phyloP scores from a whole-genome alignment of 2,113 vertebrate genomes.

The Corythornis vintsioides region DNA sequence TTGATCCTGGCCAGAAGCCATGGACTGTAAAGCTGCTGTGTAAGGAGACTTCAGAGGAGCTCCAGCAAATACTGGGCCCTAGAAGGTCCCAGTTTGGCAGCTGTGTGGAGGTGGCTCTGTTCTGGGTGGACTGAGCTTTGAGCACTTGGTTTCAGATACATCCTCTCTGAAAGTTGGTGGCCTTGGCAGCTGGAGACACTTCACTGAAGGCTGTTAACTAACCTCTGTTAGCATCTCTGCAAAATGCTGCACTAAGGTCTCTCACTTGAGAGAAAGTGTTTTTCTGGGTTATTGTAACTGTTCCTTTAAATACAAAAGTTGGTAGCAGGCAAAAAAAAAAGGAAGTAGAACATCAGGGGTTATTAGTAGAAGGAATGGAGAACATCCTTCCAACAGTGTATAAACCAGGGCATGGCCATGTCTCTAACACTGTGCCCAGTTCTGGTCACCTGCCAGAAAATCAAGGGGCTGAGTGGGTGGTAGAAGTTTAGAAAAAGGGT shows the following conservation, averaged over 20 bases:
- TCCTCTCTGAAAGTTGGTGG: neutral
- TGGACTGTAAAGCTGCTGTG: neutral
- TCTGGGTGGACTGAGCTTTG: neutral
- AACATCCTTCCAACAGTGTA: neutral
- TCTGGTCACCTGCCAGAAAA: neutral
- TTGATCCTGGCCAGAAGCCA: neutral
- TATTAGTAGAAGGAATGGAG: neutral
- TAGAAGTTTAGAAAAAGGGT: neutral
- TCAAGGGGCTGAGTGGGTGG: neutral
- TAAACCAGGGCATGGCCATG: rapidly evolving
- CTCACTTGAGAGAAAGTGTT: neutral
- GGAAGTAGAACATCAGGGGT: neutral
- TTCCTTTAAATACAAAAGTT: neutral
- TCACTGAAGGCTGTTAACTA: neutral
- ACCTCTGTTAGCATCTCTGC: neutral
- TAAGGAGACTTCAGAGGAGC: neutral
- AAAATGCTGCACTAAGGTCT: neutral
- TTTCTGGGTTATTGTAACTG: neutral
- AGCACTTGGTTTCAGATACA: neutral
- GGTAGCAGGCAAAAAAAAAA: neutral
- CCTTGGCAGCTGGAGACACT: neutral
- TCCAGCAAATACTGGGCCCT: neutral
- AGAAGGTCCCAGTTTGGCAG: neutral
- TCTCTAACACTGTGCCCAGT: neutral
- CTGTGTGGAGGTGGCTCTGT: neutral